Evolutionary conservation across 1,140 invertebrate species (phyloP), one percentile per base, ranked within the genome.

Genomic region (Zaprionus lachaisei): DNA sequence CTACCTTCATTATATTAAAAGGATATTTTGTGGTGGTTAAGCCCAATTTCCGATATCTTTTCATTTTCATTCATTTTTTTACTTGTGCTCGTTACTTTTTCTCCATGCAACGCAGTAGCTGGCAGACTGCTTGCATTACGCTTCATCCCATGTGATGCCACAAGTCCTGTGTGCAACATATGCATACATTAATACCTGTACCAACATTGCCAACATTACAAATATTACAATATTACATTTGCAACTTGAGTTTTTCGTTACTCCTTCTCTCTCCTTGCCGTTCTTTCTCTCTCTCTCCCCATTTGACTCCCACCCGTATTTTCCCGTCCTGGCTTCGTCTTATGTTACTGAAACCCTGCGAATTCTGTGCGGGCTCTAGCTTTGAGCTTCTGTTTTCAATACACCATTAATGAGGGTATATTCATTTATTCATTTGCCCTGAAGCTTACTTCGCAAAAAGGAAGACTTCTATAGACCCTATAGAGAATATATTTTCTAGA

Each of bases 141-240:
- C 77, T 60, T 70, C 68, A 64, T 68, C 62, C 64, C 44, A 47
- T 37, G 44, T 54, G 68, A 47, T 47, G 41, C n/a, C n/a, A 47
- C 41, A 47, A 47, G 41, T 83, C 51, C 81, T 69, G 75, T 89
- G 79, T 81, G 64, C 84, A 78, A 83, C 81, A 84, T 84, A 84
- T 89, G 85, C 84, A 89, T 81, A 84, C 69, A 84, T 90, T 89
- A 84, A 84, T 90, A 72, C 81, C 85, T 77, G 81, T 81, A 81
- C 72, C 31, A 15, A 37, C 47, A 22, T n/a, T 51, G 20, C 54
- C 14, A 55, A 34, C 56, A 72, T 76, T 76, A 62, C 70, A 67
- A 75, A 63, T 79, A 81, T 84, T 81, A 90, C 85, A 79, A 81
- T 84, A 89, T 90, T 89, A 76, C 81, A 89, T 89, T 89, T 84